These are phyloP conservation scores for Melikaiella ostensackeni DNA, from an alignment of 2,888 invertebrate species.

Conservation along the genomic window DNA sequence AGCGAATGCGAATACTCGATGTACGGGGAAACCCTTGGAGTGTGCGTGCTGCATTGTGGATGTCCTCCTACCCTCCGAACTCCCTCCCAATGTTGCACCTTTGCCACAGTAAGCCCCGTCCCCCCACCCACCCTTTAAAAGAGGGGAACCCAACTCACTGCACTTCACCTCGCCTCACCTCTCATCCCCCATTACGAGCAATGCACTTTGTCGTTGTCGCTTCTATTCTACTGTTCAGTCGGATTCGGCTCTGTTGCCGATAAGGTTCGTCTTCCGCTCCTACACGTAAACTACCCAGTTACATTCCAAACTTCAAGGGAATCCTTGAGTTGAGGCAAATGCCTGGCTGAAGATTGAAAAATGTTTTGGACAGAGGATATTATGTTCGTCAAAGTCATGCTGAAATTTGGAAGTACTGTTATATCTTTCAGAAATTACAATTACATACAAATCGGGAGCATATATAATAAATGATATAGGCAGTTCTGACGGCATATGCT, in stretches of 20 bases:
- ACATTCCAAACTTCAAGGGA: not conserved
- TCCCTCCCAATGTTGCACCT: conserved; percentile 25
- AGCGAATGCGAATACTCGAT: not conserved
- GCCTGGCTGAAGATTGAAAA: not conserved
- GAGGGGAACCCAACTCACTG: conserved; percentile 2
- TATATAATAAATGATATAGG: too few species aligned
- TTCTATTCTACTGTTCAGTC: conserved; percentile 61
- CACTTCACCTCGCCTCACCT: conserved; percentile 35
- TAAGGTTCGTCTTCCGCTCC: conserved; percentile 48
- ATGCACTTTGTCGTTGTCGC: conserved; percentile 63
- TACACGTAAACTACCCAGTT: conserved; percentile 14
- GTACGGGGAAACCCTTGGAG: conserved; percentile 23
- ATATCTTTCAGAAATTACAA: too few species aligned
- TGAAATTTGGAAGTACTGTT: too few species aligned
- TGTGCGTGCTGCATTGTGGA: conserved; percentile 42
- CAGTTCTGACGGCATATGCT: too few species aligned
- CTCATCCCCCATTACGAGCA: conserved; percentile 56
- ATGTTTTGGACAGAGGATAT: not conserved
- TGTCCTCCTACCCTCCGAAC: conserved; percentile 22
- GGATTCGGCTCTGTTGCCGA: conserved; percentile 59
- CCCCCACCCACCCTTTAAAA: conserved; percentile 12
- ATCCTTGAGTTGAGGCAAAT: not conserved
- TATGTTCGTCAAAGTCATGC: not conserved
- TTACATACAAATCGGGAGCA: too few species aligned
- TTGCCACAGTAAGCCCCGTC: not conserved